Conservation (phyloP, 1,140 invertebrate species). For the Cotesia typhae region DNA sequence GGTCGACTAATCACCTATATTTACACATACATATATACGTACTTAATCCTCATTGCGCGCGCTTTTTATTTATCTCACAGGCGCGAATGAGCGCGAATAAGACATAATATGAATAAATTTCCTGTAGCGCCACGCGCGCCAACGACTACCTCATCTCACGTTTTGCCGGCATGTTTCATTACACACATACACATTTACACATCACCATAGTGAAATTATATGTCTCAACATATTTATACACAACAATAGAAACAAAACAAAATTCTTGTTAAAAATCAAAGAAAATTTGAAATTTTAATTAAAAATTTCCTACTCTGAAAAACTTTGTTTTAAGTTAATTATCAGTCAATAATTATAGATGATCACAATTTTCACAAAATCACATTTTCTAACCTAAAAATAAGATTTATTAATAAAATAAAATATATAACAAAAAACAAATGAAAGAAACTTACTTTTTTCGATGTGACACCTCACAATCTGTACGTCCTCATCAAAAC, state of each 20-base stretch:
- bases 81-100: not conserved
- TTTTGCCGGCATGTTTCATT: too few relatives aligned
- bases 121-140: slow-evolving; percentile 16
- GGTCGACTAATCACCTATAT: slow-evolving; percentile 25
- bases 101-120: slow-evolving; percentile 13
- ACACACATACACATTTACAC: too few relatives aligned
- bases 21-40: not conserved
- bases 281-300: too few relatives aligned
- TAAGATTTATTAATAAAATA: not conserved
- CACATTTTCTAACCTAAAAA: slow-evolving; percentile 18
- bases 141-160: not conserved
- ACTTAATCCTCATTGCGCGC: slow-evolving; percentile 14
- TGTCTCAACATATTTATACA: too few relatives aligned
- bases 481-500: slow-evolving; percentile 58
- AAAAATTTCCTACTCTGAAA: too few relatives aligned
- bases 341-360: too few relatives aligned
- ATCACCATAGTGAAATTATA: too few relatives aligned
- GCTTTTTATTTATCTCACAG: slow-evolving; percentile 14
- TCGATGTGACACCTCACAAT: slow-evolving; percentile 58
- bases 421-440: not conserved
- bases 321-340: too few relatives aligned
- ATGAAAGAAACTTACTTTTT: slow-evolving; percentile 52
- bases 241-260: too few relatives aligned
- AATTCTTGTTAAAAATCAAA: too few relatives aligned
- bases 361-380: too few relatives aligned